Conservation (phyloP, 2,888 invertebrate species). For the Temnothorax ravouxi region DNA sequence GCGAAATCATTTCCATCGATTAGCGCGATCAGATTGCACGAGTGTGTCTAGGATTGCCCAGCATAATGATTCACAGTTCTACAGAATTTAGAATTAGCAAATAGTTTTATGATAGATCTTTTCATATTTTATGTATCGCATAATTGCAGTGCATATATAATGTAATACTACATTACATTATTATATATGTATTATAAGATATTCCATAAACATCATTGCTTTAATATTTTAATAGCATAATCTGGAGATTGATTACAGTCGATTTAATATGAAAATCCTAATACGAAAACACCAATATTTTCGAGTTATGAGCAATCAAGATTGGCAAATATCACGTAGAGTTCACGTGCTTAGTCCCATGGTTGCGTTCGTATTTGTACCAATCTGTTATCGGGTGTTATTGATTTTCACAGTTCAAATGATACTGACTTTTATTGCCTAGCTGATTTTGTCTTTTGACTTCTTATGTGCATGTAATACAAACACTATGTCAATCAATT, state of each 20-base stretch:
- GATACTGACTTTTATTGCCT: background rate
- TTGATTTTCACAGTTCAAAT: constrained; percentile 13
- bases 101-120: constrained; percentile 4
- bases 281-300: constrained; percentile 11
- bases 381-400: background rate
- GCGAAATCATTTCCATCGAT: constrained; percentile 64
- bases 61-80: background rate
- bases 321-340: background rate
- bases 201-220: background rate
- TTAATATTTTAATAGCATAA: background rate
- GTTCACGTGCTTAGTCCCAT: background rate
- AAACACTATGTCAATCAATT: background rate
- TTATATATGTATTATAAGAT: background rate
- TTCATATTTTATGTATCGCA: background rate
- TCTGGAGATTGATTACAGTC: background rate
- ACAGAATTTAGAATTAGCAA: background rate
- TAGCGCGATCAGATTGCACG: constrained; percentile 27
- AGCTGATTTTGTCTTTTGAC: background rate
- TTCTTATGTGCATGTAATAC: background rate
- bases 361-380: background rate
- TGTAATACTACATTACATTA: background rate
- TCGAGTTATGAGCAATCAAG: background rate
- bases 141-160: background rate
- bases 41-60: background rate
- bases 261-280: background rate